phyloP scores from a whole-genome alignment of 2,113 vertebrate genomes.

The Thunnus thynnus region DNA sequence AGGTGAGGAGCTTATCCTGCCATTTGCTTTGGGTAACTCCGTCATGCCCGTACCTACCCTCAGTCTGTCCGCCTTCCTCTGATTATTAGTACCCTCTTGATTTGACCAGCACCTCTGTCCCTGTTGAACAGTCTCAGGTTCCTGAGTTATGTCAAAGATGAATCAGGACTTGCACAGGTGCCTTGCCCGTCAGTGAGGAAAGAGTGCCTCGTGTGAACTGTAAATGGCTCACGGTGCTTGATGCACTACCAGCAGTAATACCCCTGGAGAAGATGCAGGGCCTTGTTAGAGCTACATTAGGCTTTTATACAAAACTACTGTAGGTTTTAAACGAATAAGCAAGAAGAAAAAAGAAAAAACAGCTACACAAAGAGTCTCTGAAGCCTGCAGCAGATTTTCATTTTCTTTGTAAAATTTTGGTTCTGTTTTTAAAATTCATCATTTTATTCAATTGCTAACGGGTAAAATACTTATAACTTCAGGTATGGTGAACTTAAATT shows the following conservation, averaged over 20 bases:
- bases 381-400: not conserved
- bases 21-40: conserved; percentile 23
- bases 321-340: not conserved
- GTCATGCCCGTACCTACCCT: conserved; percentile 20
- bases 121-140: conserved; percentile 41
- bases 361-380: not conserved
- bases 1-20: conserved; percentile 37
- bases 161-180: not conserved
- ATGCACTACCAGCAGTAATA: conserved; percentile 2
- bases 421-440: not conserved
- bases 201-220: not conserved
- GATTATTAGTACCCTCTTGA: conserved; percentile 16
- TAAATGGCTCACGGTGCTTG: conserved; percentile 4
- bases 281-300: not conserved
- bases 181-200: conserved; percentile 1
- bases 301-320: not conserved
- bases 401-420: not conserved
- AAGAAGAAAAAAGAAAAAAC: not conserved
- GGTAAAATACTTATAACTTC: not conserved
- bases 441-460: not conserved
- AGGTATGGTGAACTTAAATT: not conserved
- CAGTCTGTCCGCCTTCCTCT: conserved; percentile 22
- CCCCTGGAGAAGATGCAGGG: not conserved
- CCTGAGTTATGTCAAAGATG: conserved; percentile 55
- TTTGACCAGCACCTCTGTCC: conserved; percentile 40